These are phyloP conservation scores for Saturnia japonica DNA, from an alignment of 2,888 invertebrate genomes.

Conservation along the genomic window DNA sequence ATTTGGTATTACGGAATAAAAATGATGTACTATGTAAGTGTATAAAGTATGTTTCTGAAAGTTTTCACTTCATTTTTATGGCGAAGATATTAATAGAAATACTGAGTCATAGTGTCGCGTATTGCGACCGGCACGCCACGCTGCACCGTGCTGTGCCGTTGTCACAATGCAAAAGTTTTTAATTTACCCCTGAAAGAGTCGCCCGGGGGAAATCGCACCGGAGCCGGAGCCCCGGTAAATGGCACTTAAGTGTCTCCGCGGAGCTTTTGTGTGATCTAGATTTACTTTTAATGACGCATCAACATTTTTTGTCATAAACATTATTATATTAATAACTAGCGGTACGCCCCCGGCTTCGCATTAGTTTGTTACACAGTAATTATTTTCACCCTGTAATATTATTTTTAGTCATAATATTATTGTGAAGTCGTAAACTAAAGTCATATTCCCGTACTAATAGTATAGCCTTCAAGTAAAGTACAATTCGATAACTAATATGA, in stretches of 20 bases:
- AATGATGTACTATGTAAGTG: neutral
- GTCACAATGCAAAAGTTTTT: slow-evolving; percentile 8
- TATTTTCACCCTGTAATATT: too few species aligned
- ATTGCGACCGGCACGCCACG: too few species aligned
- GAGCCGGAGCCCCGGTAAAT: neutral
- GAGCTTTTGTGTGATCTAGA: slow-evolving; percentile 1
- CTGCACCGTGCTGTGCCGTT: neutral
- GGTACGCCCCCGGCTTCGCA: too few species aligned
- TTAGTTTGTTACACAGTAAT: too few species aligned
- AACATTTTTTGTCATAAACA: neutral
- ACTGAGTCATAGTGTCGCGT: neutral
- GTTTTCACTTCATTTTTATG: slow-evolving; percentile 2
- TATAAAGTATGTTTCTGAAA: neutral
- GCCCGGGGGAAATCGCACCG: slow-evolving; percentile 3
- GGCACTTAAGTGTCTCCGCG: neutral
- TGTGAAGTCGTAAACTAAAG: too few species aligned
- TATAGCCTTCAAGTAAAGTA: too few species aligned
- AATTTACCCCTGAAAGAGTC: neutral
- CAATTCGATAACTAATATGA: too few species aligned
- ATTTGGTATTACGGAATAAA: neutral
- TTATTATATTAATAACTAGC: neutral
- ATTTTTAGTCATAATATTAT: too few species aligned
- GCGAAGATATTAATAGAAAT: neutral
- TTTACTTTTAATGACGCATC: neutral
- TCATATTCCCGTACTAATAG: too few species aligned